phyloP scores from a whole-genome alignment of 2,888 invertebrate species.

The Nomada lathburiana region DNA sequence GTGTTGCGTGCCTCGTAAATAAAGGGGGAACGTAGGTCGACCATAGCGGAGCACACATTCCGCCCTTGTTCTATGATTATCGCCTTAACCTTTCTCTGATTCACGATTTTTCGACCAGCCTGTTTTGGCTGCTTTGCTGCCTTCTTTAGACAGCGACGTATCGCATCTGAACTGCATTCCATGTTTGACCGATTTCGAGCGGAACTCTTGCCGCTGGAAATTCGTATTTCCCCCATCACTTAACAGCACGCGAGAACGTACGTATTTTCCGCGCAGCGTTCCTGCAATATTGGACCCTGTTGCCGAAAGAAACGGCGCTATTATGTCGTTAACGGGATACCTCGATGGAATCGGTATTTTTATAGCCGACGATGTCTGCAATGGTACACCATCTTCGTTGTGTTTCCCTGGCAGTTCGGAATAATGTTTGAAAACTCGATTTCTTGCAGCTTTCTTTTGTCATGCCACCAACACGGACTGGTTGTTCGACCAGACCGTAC shows the following conservation, averaged over 20 bases:
- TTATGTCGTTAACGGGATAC: constrained; percentile 38
- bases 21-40: constrained; percentile 59
- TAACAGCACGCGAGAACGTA: background rate
- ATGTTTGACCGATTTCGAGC: too few relatives aligned
- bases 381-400: constrained; percentile 21
- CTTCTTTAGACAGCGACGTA: background rate
- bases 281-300: constrained; percentile 1
- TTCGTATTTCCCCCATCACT: too few relatives aligned
- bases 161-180: too few relatives aligned
- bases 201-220: too few relatives aligned
- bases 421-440: constrained; percentile 35
- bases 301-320: constrained; percentile 26
- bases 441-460: constrained; percentile 11
- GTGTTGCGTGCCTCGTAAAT: constrained; percentile 71
- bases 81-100: constrained; percentile 6
- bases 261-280: background rate
- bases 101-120: constrained; percentile 19
- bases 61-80: constrained; percentile 41
- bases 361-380: constrained; percentile 8
- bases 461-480: constrained; percentile 12
- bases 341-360: constrained; percentile 32
- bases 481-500: constrained; percentile 30
- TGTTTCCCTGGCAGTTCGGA: background rate
- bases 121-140: constrained; percentile 18
- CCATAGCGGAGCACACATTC: constrained; percentile 42